phyloP scores from a whole-genome alignment of 2,888 invertebrate genomes.

The Podotricha telesiphe region DNA sequence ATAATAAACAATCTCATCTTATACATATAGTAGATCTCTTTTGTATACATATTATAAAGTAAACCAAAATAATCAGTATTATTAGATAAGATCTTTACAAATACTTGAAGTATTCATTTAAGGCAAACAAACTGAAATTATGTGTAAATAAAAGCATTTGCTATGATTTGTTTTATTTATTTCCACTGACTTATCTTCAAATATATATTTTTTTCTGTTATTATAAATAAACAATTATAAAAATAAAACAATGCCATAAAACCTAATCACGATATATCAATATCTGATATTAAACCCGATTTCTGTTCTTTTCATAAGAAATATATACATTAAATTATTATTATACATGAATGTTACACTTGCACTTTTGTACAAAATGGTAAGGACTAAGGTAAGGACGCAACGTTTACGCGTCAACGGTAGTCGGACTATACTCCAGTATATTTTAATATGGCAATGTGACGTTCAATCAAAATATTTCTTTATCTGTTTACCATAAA shows the following conservation, averaged over 20 bases:
- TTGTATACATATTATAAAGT: slow-evolving; percentile 14
- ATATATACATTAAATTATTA: too few species aligned
- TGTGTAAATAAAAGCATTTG: slow-evolving; percentile 34
- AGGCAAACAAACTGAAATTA: slow-evolving; percentile 29
- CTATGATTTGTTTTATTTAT: slow-evolving; percentile 18
- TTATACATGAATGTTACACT: too few species aligned
- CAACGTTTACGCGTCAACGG: too few species aligned
- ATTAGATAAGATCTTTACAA: slow-evolving; percentile 32
- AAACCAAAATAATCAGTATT: slow-evolving; percentile 37
- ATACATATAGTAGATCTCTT: slow-evolving; percentile 14
- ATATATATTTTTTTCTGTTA: neutral
- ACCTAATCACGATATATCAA: neutral
- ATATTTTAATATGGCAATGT: neutral
- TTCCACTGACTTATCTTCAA: neutral
- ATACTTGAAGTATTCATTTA: slow-evolving; percentile 29
- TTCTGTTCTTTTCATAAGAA: too few species aligned
- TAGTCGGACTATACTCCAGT: too few species aligned
- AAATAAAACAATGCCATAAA: neutral
- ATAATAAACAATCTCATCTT: neutral
- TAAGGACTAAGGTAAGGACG: too few species aligned
- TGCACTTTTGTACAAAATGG: too few species aligned
- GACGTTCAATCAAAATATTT: neutral
- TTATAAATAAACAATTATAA: neutral
- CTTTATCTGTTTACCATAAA: slow-evolving; percentile 8
- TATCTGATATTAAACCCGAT: neutral